Base-by-base conservation (phyloP, 2,888 invertebrate species). In the Macrosoma leucophasiata region DNA sequence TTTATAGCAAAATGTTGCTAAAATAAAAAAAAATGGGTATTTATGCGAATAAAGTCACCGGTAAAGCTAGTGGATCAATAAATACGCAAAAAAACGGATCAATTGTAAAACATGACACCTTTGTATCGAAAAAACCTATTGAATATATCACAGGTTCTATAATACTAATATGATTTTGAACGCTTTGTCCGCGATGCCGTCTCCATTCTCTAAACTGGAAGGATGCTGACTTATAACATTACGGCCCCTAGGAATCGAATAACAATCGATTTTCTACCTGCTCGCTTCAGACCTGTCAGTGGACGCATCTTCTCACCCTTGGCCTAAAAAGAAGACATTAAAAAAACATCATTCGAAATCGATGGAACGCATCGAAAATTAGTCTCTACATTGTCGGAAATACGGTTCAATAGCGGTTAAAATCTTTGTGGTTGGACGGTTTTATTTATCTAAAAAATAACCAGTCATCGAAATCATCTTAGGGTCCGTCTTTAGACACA, bases 241-340 rank as follows among this genome's bases (percentile, higher is more conserved):
- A 37, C 18, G 33, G 33, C 17, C 50, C 50, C 41, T 50, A 54
- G 50, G 55, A 55, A 40, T 48, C 46, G 50, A 63, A 62, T 63
- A 72, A 74, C 76, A 75, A 77, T 74, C 65, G 71, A 70, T 72
- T 74, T 73, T 68, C 66, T 79, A 79, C 79, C 79, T 79, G 79
- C 69, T 55, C 54, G 56, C 58, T 50, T 43, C 49, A 53, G 50
- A 44, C 55, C 53, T 63, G 71, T 67, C 71, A 62, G 69, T 64
- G 62, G 60, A 55, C 58, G 58, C 61, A 63, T 70, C 69, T 66
- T 71, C 70, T 71, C 70, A 67, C 71, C 70, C 65, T 55, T 41
- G 35, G 46, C 47, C 54, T 42, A 52, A 54, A 57, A 57, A 59
- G 52, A 55, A 54, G 57, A 59, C 61, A 64, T 62, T 55, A 55